Evolutionary conservation across 2,888 invertebrate species (phyloP).

Genomic region (Diarsia rubi): DNA sequence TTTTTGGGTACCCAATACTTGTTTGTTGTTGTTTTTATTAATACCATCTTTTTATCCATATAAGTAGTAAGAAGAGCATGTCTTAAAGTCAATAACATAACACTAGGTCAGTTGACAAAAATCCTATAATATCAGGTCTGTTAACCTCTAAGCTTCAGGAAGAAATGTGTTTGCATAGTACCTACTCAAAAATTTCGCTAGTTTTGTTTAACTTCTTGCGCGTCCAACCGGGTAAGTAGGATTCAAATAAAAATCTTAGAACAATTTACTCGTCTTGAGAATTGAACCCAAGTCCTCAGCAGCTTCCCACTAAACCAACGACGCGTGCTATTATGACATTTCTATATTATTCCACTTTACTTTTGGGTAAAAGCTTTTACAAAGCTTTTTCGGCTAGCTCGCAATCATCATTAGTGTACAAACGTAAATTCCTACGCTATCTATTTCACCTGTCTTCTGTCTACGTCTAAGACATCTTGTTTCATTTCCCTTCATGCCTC

Average conservation of each 20-base stretch:
- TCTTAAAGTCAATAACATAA: background rate
- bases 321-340: background rate
- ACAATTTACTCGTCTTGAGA: background rate
- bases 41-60: background rate
- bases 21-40: too few species aligned
- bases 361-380: background rate
- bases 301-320: background rate
- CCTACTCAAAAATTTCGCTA: background rate
- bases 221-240: too few species aligned
- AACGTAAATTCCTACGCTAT: slow-evolving; percentile 11
- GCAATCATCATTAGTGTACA: slow-evolving; percentile 1
- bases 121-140: background rate
- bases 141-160: background rate
- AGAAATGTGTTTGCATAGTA: background rate
- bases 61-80: background rate
- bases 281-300: background rate
- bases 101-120: background rate
- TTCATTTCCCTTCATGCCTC: slow-evolving; percentile 33
- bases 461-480: slow-evolving; percentile 31
- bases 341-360: background rate
- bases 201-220: too few species aligned
- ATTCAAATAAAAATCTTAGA: background rate
- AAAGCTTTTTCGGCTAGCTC: too few species aligned
- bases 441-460: background rate
- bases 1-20: background rate